A percentile compares a stretch with the other conserved stretches of the same genome.
Conservation (phyloP, 37 sponge, comb jelly and placozoan genomes). For the Chondrilla cf. caribensis region DNA sequence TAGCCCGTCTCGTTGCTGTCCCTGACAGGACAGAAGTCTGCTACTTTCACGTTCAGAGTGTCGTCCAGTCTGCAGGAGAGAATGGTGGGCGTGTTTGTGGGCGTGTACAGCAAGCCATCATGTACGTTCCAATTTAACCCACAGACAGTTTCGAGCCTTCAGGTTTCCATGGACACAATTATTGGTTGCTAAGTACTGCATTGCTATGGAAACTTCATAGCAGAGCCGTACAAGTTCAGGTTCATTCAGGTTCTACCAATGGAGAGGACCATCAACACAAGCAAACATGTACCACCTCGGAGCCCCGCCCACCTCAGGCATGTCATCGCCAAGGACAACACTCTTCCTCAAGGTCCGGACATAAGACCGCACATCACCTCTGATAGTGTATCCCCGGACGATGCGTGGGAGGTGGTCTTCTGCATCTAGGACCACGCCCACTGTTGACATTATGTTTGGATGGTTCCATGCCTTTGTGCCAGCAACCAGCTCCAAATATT, state of each 20-base stretch:
- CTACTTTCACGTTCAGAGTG: not conserved
- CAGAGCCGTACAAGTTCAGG: slow-evolving; percentile 1
- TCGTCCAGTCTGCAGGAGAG: not conserved
- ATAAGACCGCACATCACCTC: not conserved
- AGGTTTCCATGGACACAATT: not conserved
- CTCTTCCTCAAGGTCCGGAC: not conserved
- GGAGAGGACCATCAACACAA: too few relatives aligned
- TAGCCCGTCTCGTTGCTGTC: not conserved
- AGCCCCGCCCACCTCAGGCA: not conserved
- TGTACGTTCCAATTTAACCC: too few relatives aligned
- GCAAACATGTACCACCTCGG: too few relatives aligned
- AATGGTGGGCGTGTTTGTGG: not conserved
- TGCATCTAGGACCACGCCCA: not conserved
- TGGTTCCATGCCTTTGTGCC: not conserved
- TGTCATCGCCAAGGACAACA: not conserved
- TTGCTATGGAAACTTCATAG: not conserved
- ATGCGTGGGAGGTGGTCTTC: not conserved
- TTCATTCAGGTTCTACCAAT: slow-evolving; percentile 4
- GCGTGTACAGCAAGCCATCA: too few relatives aligned
- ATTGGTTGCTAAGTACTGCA: slow-evolving; percentile 5
- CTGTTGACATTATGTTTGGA: not conserved
- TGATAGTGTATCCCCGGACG: not conserved
- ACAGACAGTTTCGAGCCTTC: slow-evolving; percentile 14
- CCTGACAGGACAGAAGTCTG: not conserved
- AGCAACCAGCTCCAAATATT: not conserved